Evolutionary conservation across 2,113 vertebrate genomes (phyloP).

Genomic region (Budorcas taxicolor): DNA sequence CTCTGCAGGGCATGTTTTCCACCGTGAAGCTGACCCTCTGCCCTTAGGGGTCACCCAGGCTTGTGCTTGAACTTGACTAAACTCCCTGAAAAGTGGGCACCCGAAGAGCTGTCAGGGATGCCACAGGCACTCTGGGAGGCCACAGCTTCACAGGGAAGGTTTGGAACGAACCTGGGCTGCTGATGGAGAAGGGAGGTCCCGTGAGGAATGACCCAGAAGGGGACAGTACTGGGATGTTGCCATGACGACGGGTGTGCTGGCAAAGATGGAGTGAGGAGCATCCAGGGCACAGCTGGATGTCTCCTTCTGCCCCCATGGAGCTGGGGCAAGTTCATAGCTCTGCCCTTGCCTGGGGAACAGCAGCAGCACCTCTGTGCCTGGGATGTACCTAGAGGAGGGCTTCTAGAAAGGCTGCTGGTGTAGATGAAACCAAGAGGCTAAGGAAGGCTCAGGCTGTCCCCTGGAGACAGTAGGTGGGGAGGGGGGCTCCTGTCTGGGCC

Average conservation of each 20-base stretch:
- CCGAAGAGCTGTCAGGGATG: neutral
- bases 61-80: neutral
- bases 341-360: neutral
- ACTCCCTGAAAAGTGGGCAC: neutral
- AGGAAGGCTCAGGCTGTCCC: neutral
- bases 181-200: neutral
- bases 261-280: neutral
- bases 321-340: neutral
- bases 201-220: neutral
- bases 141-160: neutral
- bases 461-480: neutral
- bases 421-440: neutral
- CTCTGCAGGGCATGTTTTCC: neutral
- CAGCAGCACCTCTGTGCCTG: neutral
- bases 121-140: neutral
- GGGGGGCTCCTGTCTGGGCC: neutral
- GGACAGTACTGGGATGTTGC: neutral
- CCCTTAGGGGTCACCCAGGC: neutral
- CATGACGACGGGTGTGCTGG: neutral
- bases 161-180: neutral
- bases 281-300: accelerated
- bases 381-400: neutral
- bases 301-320: neutral
- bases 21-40: neutral
- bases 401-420: neutral